These are phyloP conservation scores for Dusona sp. DNA, from an alignment of 2,888 invertebrate species.

Conservation along the genomic window DNA sequence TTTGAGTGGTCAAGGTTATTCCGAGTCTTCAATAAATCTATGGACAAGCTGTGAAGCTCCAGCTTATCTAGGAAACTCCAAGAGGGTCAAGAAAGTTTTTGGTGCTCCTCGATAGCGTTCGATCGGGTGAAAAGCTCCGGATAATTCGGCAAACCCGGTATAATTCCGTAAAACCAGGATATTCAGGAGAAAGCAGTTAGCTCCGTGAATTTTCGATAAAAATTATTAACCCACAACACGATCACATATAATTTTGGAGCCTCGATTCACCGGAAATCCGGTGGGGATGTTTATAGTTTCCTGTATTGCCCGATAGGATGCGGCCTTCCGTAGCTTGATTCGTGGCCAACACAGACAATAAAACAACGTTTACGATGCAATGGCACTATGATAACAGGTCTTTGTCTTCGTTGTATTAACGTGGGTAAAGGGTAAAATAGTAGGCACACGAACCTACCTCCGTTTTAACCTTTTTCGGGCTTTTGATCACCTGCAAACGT, in stretches of 20 bases:
- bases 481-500: conserved; percentile 17
- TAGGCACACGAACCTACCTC: conserved; percentile 12
- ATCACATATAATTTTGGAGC: conserved; percentile 63
- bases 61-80: background rate
- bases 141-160: background rate
- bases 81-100: background rate
- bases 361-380: conserved; percentile 68
- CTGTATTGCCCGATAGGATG: conserved; percentile 65
- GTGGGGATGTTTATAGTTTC: conserved; percentile 69
- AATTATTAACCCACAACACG: conserved; percentile 20
- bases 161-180: background rate
- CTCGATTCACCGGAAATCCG: conserved; percentile 61
- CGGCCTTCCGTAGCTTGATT: conserved; percentile 34
- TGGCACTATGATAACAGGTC: conserved; percentile 59
- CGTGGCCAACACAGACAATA: conserved; percentile 52
- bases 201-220: conserved; percentile 27
- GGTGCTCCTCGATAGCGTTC: conserved; percentile 3
- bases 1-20: background rate
- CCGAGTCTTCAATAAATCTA: background rate
- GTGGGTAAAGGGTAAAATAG: conserved; percentile 30
- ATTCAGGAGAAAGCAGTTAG: background rate
- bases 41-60: background rate
- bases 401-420: conserved; percentile 40
- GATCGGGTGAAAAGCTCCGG: conserved; percentile 3
- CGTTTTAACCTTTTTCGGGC: conserved; percentile 19